Evolutionary conservation across 2,113 vertebrate species (phyloP).

Genomic region (Nycticryphes semicollaris): DNA sequence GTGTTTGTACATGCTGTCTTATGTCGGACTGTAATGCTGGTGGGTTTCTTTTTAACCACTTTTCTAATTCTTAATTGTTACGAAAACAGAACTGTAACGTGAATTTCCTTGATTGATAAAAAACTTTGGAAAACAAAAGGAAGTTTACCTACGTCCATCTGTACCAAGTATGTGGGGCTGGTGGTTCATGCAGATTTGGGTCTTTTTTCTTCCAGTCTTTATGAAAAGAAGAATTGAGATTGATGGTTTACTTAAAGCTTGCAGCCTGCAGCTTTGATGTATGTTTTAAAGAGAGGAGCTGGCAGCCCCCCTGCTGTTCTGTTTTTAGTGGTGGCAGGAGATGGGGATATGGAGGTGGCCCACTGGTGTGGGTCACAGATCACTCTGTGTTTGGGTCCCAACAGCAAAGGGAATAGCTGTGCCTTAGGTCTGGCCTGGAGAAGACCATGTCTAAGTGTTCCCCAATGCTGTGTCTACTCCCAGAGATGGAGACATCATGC

Average conservation of each 20-base stretch:
- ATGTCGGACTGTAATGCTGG: neutral
- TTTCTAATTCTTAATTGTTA: constrained; percentile 45
- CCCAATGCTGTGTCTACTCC: fast-evolving
- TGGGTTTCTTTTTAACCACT: constrained; percentile 54
- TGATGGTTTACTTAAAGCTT: neutral
- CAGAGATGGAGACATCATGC: fast-evolving
- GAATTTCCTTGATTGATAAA: constrained; percentile 34
- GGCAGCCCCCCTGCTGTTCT: neutral
- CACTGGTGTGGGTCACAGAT: neutral
- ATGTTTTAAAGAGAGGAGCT: neutral
- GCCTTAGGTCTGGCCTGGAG: neutral
- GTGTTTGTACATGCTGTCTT: neutral
- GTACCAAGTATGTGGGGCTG: neutral
- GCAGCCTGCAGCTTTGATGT: neutral
- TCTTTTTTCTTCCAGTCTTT: neutral
- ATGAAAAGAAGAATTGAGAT: neutral
- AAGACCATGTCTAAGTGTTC: neutral
- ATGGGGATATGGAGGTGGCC: neutral
- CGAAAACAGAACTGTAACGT: constrained; percentile 22
- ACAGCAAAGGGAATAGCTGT: neutral
- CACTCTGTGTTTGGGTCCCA: neutral
- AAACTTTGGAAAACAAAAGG: constrained; percentile 39
- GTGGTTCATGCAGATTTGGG: neutral
- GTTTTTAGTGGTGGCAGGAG: neutral
- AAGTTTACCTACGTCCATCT: neutral